Evolutionary conservation across 2,888 invertebrate species (phyloP).

Genomic region (Standfussiana lucernea): DNA sequence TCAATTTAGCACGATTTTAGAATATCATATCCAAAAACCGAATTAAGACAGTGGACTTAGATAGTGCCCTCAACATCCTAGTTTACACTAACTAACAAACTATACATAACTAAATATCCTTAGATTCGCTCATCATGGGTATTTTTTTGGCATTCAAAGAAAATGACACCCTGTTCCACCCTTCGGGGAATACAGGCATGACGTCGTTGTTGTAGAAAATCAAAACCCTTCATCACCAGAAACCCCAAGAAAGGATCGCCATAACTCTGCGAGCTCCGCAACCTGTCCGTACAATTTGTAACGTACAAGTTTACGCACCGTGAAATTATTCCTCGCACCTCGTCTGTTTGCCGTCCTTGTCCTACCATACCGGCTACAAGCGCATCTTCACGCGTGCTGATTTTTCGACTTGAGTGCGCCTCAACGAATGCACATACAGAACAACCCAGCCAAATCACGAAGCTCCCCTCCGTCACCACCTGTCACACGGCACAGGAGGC

Average conservation of each 20-base stretch:
- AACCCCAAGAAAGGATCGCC: slow-evolving; percentile 8
- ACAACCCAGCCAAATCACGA: slow-evolving; percentile 73
- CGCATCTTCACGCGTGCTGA: slow-evolving; percentile 83
- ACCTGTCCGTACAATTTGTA: slow-evolving; percentile 53
- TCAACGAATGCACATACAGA: slow-evolving; percentile 79
- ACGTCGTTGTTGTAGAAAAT: background rate
- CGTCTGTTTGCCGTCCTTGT: slow-evolving; percentile 79
- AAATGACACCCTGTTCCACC: background rate
- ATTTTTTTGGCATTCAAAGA: background rate
- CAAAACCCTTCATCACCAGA: background rate
- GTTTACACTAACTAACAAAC: background rate
- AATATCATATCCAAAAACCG: background rate
- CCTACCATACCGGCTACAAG: slow-evolving; percentile 71
- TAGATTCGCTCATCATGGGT: background rate
- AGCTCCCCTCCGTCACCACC: slow-evolving; percentile 66
- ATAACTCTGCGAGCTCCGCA: slow-evolving; percentile 18
- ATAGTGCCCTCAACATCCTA: background rate
- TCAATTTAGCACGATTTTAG: slow-evolving; percentile 1
- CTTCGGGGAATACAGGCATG: background rate
- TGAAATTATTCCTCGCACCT: slow-evolving; percentile 86
- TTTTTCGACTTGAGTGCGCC: slow-evolving; percentile 84
- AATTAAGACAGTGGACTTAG: background rate
- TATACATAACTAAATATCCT: too few species aligned
- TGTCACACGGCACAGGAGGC: slow-evolving; percentile 62
- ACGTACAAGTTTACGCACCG: slow-evolving; percentile 75